Evolutionary conservation across 2,113 vertebrate genomes (phyloP).

Genomic region (Hyaena hyaena): DNA sequence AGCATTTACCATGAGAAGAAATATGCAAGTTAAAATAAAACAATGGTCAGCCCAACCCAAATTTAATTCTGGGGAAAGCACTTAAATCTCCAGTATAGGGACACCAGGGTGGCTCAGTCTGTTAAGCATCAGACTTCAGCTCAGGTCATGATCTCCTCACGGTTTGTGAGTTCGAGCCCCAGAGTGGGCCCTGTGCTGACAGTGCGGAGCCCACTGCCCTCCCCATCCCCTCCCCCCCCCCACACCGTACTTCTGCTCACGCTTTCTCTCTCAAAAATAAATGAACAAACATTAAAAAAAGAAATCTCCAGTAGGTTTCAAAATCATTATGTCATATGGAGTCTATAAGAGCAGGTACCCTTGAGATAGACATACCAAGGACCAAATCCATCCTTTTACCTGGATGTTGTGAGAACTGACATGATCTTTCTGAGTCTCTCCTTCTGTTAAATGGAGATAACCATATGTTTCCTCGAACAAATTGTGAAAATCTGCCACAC

Average conservation of each 20-base stretch:
- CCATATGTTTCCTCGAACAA: background rate
- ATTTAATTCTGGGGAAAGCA: background rate
- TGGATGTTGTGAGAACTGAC: background rate
- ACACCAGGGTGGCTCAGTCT: no score
- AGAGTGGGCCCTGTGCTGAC: no score
- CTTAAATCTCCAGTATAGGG: background rate
- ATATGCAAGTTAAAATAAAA: background rate
- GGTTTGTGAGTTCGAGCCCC: no score
- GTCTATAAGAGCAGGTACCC: accelerated
- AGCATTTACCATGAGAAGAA: background rate
- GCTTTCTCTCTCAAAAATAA: no score
- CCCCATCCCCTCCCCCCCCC: no score
- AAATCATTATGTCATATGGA: background rate
- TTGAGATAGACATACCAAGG: background rate
- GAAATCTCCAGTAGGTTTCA: background rate
- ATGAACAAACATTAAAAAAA: background rate
- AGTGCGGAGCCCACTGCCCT: no score
- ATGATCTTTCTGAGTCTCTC: background rate
- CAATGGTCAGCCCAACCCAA: background rate
- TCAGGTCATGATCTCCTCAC: no score
- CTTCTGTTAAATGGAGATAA: background rate
- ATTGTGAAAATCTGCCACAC: background rate
- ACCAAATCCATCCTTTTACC: background rate
- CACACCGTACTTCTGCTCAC: no score
- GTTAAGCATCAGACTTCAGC: no score